Evolutionary conservation across 1,140 invertebrate genomes (phyloP), one percentile per base, ranked within the genome.

Genomic region (Drusus annulatus): DNA sequence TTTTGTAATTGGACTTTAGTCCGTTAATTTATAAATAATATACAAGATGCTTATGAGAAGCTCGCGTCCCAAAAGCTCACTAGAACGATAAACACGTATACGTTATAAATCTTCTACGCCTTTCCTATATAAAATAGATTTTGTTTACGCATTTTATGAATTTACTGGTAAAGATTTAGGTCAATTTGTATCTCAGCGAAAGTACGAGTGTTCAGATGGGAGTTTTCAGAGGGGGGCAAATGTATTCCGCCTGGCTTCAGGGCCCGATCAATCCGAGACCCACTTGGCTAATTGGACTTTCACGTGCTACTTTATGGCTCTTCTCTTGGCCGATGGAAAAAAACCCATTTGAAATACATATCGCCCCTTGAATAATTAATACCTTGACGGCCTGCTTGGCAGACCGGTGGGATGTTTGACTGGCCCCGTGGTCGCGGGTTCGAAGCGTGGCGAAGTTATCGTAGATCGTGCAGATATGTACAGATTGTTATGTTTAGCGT

Each of bases 261-360:
- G 50, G 68, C 68, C 6, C 68, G 68, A 71, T 71, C 68, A 71
- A 54, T 71, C 68, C 13, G 17, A 71, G 19, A 19, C 50, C 19
- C 68, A 71, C 68, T 71, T 52, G 17, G 16, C 17, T 71, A 52
- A 71, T 71, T 71, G 50, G 54, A 71, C 21, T 71, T 52, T 71
- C 17, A 25, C 51, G 68, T 25, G 68, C 2, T 71, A 28, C 68
- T 28, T 13, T 28, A 28, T 16, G 23, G 25, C 68, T 7, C 2
- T 13, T 0, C 45, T 71, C 17, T 15, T 23, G 4, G 10, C 3
- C 23, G 58, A 17, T 56, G 19, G n/a, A 19, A 56, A 21, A 19
- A 17, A 60, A 23, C 13, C 19, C 19, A 15, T 60, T 60, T 60
- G 36, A 45, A 45, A 45, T 45, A 13, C 36, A 45, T 45, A 60